These are phyloP conservation scores for Lonchura striata DNA, from an alignment of 2,113 vertebrate genomes.

Conservation along the genomic window DNA sequence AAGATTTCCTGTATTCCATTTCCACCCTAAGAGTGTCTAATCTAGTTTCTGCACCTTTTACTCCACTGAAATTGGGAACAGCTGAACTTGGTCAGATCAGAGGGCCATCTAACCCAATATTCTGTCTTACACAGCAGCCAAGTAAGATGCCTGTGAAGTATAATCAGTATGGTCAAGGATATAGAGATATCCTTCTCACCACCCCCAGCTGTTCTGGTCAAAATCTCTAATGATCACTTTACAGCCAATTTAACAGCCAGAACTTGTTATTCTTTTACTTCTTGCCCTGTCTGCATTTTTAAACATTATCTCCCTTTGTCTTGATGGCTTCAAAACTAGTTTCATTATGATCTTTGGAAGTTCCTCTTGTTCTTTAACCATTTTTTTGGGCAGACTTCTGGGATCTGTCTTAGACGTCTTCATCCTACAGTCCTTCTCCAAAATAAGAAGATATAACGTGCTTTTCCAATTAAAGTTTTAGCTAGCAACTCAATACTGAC, in stretches of 20 bases:
- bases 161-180: background rate
- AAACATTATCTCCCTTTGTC: background rate
- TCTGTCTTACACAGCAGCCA: background rate
- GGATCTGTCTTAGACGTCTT: background rate
- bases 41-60: conserved; percentile 50
- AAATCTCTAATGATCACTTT: conserved; percentile 29
- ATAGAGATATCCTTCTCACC: background rate
- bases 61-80: background rate
- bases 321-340: background rate
- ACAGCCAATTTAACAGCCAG: background rate
- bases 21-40: background rate
- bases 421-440: background rate
- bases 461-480: background rate
- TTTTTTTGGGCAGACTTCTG: background rate
- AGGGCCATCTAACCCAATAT: background rate
- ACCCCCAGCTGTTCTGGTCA: background rate
- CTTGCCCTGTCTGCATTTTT: background rate
- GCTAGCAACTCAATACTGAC: background rate
- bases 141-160: background rate
- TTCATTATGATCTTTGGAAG: background rate
- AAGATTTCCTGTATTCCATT: conserved; percentile 34
- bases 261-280: background rate
- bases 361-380: background rate
- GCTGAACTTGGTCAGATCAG: background rate
- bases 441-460: background rate